A percentile compares a stretch with the other conserved stretches of the same genome.
phyloP scores from a whole-genome alignment of 2,113 vertebrate species.

The Oryzias woworae region DNA sequence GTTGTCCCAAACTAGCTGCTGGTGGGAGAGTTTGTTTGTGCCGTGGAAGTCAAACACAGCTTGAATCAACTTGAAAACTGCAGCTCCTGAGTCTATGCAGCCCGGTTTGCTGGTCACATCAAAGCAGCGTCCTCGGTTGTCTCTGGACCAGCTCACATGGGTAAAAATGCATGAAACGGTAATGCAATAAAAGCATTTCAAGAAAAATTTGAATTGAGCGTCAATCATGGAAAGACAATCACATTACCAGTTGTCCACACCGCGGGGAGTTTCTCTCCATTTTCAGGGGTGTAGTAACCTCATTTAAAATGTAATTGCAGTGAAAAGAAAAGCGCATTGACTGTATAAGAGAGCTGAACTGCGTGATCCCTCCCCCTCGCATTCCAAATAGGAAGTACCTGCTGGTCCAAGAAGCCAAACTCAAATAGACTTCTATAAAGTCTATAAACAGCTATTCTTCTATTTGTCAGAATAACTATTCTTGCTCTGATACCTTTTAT shows the following conservation, averaged over 20 bases:
- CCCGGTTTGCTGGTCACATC: conserved; percentile 18
- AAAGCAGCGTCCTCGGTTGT: conserved; percentile 7
- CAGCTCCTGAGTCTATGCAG: conserved; percentile 18
- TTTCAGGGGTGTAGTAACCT: conserved; percentile 47
- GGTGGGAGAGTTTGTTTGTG: conserved; percentile 39
- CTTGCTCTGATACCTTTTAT: too few species aligned
- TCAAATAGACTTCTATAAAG: too few species aligned
- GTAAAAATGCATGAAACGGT: conserved; percentile 50
- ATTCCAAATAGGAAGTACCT: too few species aligned
- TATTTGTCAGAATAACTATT: too few species aligned
- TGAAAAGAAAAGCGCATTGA: conserved; percentile 13
- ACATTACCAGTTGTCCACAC: conserved; percentile 51
- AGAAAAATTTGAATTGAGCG: conserved; percentile 56
- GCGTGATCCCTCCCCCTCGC: too few species aligned
- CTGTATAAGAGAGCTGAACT: too few species aligned
- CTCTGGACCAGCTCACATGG: conserved; percentile 39
- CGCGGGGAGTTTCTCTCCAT: conserved; percentile 42
- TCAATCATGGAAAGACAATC: conserved; percentile 57
- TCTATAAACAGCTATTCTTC: too few species aligned
- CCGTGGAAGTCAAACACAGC: conserved; percentile 60
- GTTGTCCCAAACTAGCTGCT: conserved; percentile 34
- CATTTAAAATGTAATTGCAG: conserved; percentile 42
- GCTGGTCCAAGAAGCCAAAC: too few species aligned
- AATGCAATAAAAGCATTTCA: conserved; percentile 62
- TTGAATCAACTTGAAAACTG: conserved; percentile 37